Evolutionary conservation across 2,888 invertebrate species (phyloP), one percentile per base, ranked within the genome.

Genomic region (Mamestra brassicae): DNA sequence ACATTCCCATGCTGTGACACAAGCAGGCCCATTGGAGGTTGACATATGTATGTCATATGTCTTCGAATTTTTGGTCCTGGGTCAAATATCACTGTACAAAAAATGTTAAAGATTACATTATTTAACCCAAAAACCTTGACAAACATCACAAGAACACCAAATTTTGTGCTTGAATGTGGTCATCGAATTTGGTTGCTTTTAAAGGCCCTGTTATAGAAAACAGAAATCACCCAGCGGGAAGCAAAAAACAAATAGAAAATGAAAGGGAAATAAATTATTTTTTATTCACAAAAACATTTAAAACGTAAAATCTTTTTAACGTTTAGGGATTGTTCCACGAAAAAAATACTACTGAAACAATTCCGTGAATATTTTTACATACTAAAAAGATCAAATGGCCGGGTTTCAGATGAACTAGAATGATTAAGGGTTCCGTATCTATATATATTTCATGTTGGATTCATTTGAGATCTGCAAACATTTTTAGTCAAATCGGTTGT

Each of bases 311-410:
- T 81, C 76, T 78, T 81, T 78, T 55, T 54, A 86, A 71, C 76
- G 64, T 81, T 86, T 74, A 71, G 60, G 73, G 65, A 71, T 81
- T 78, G 58, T 74, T 70, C n/a, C 52, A 73, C 61, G 42, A 75
- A 80, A 84, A 80, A 78, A 78, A 71, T 70, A 73, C 61, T 69
- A 69, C 71, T 76, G 69, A 69, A 86, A 86, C 72, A 76, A 68
- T 83, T 69, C 54, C 52, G 66, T 42, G 86, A 86, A 84, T 86
- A 86, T 76, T 78, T 85, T 85, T 74, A 76, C 86, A 86, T 86
- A 76, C 67, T 83, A 78, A 85, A 73, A 74, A 72, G 77, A 78
- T 68, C 52, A 75, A 74, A 64, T 61, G 64, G 66, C 15, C 10
- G 63, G 52, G 63, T 50, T 42, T 42, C 36, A 61, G 54, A 66